Evolutionary conservation across 64 coral and sea anemone species (phyloP), one percentile per base, ranked within the genome.

Genomic region (Acropora yongei): DNA sequence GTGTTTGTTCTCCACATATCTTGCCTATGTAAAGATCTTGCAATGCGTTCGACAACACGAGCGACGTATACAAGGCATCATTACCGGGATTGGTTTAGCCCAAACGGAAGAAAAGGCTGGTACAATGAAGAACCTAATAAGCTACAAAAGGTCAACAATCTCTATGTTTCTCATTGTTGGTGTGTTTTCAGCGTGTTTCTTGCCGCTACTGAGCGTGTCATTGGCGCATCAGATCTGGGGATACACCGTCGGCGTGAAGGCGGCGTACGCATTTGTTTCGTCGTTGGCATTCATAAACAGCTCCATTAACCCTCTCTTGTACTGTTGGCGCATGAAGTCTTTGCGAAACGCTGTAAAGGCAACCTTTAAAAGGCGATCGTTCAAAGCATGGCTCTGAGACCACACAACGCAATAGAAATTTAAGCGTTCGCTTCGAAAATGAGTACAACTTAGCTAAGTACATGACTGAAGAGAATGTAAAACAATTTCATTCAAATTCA

Each of bases 211-310:
- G 30, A 41, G 89, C 58, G 77, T 81, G 16, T 80, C 40, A 57
- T 14, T 81, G 4, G 78, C 67, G 0, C 50, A 80, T 8, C 47
- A 18, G 16, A 6, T 72, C 14, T 44, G 17, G 41, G 89, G 78
- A 3, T 80, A 73, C 76, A 82, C 89, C 1, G 17, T 44, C 8
- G 13, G 6, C 0, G 77, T 90, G 49, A 80, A 72, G 53, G 42
- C 44, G 1, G 77, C 57, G 18, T 90, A 80, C 44, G 6, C 44
- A 44, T 80, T 20, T 30, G 78, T 44, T n/a, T 80, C 61, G 4
- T 71, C 88, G 7, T 17, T 90, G 49, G 77, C 46, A 4, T 69
- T 90, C 45, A 18, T 90, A 3, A 90, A 90, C 10, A 81, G 88
- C 68, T 67, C 88, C 0, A 0, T 90, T 16, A 90, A 90, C 77